phyloP scores from a whole-genome alignment of 2,888 invertebrate species.

The Brenthis ino region DNA sequence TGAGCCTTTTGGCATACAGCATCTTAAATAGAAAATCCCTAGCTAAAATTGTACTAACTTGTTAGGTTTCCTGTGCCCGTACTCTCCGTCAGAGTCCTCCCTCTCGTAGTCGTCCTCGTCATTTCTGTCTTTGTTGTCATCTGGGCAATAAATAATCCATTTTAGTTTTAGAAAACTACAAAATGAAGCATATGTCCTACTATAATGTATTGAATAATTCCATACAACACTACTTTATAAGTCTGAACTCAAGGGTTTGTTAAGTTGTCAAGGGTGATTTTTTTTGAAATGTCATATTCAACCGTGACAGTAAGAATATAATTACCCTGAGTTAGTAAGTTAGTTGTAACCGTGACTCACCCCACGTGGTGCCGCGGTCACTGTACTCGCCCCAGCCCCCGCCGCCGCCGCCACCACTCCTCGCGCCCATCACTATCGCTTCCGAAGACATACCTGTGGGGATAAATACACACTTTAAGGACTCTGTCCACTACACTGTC shows the following conservation, averaged over 20 bases:
- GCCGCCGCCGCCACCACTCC: slow-evolving; percentile 54
- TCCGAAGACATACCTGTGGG: slow-evolving; percentile 87
- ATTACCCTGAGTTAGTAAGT: too few relatives aligned
- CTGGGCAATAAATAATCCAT: slow-evolving; percentile 49
- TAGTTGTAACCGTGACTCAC: slow-evolving; percentile 52
- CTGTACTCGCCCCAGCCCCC: slow-evolving; percentile 73
- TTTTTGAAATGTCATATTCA: too few relatives aligned
- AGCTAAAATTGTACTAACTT: slow-evolving; percentile 53
- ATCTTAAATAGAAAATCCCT: background rate
- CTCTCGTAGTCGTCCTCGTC: slow-evolving; percentile 72
- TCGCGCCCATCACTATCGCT: slow-evolving; percentile 84
- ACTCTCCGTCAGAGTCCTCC: slow-evolving; percentile 78
- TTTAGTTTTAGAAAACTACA: background rate
- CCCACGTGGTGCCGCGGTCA: slow-evolving; percentile 71
- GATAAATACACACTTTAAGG: slow-evolving; percentile 6
- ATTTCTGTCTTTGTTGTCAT: slow-evolving; percentile 70
- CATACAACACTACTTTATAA: too few relatives aligned
- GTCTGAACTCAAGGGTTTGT: too few relatives aligned
- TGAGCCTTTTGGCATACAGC: too few relatives aligned
- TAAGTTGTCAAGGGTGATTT: too few relatives aligned
- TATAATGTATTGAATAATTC: too few relatives aligned
- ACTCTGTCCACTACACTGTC: too few relatives aligned
- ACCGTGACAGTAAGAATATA: too few relatives aligned
- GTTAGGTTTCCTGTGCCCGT: slow-evolving; percentile 61
- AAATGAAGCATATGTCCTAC: background rate